These are phyloP conservation scores for Wiebesia pumilae DNA, from an alignment of 1,140 invertebrate genomes.

Conservation along the genomic window DNA sequence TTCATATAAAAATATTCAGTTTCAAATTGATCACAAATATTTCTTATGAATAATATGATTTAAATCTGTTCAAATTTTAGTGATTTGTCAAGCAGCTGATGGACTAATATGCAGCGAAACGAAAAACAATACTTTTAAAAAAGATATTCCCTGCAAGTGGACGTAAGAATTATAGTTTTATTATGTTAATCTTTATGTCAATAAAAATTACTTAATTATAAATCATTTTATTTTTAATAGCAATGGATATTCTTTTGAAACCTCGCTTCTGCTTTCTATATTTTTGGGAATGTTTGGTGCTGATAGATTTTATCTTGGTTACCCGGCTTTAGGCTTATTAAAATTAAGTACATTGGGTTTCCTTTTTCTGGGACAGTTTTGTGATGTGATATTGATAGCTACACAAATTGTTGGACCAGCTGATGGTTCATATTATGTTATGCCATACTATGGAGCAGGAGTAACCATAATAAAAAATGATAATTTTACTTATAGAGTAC, in stretches of 20 bases:
- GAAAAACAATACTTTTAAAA: slow-evolving; percentile 86
- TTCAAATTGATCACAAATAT: not conserved
- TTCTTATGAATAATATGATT: not conserved
- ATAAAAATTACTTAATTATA: not conserved
- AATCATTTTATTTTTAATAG: slow-evolving; percentile 78
- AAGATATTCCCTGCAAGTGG: slow-evolving; percentile 92
- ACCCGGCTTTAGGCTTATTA: slow-evolving; percentile 93
- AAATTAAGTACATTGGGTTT: slow-evolving; percentile 97
- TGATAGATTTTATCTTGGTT: slow-evolving; percentile 97
- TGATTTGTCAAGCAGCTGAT: slow-evolving; percentile 87
- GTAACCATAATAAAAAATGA: slow-evolving; percentile 88
- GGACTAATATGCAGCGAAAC: slow-evolving; percentile 88
- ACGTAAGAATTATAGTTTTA: slow-evolving; percentile 82
- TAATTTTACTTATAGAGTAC: slow-evolving; percentile 89
- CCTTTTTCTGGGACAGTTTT: slow-evolving; percentile 95
- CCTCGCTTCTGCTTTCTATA: slow-evolving; percentile 92
- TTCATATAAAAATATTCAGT: not conserved
- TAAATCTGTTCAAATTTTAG: slow-evolving; percentile 72
- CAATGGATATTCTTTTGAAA: slow-evolving; percentile 95
- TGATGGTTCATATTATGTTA: slow-evolving; percentile 96
- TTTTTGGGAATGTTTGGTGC: slow-evolving; percentile 98
- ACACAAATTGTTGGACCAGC: slow-evolving; percentile 94
- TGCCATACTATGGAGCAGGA: slow-evolving; percentile 94
- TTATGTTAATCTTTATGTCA: not conserved
- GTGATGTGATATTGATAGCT: slow-evolving; percentile 96